phyloP scores from a whole-genome alignment of 2,888 invertebrate species.

The Conomelus anceps region DNA sequence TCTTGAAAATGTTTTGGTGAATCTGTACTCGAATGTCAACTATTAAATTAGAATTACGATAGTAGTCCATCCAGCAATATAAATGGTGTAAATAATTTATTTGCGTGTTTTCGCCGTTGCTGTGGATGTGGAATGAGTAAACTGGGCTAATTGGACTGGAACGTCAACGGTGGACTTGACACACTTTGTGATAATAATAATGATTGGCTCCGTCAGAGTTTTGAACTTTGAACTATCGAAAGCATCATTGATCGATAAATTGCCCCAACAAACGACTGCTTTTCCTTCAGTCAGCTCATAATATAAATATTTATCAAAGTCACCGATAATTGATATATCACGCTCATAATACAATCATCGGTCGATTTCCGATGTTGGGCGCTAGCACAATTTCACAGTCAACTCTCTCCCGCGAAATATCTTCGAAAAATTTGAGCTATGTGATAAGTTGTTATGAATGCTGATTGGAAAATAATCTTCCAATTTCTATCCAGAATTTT shows the following conservation, averaged over 20 bases:
- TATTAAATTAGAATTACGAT: too few relatives aligned
- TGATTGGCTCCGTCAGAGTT: neutral
- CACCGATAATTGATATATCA: neutral
- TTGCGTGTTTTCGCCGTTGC: neutral
- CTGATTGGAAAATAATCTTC: neutral
- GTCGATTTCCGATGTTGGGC: neutral
- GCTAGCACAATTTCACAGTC: neutral
- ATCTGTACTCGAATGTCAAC: too few relatives aligned
- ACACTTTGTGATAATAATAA: neutral
- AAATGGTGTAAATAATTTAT: neutral
- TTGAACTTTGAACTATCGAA: neutral
- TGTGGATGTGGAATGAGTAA: neutral
- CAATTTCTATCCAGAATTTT: neutral
- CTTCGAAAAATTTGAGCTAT: conserved; percentile 15
- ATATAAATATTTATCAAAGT: neutral
- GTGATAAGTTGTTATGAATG: neutral
- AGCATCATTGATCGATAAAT: neutral
- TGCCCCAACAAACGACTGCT: neutral
- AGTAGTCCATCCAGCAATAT: neutral
- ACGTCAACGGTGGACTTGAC: neutral
- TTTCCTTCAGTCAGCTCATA: neutral
- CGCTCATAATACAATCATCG: neutral
- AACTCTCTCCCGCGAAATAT: conserved; percentile 1
- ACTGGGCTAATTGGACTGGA: neutral
- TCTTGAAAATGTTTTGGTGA: too few relatives aligned